phyloP scores from a whole-genome alignment of 2,888 invertebrate genomes.

The Brenthis ino region DNA sequence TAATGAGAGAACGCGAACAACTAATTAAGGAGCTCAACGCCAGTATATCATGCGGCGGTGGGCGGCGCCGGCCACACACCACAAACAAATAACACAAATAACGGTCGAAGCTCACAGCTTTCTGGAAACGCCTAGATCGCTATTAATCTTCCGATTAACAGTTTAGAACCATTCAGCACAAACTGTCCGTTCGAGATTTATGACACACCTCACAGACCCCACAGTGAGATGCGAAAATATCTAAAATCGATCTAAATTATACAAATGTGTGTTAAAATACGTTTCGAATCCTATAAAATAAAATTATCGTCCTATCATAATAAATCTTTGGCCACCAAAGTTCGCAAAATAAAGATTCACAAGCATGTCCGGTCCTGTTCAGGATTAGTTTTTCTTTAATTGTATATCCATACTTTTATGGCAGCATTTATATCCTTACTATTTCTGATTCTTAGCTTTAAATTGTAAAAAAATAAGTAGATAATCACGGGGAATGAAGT shows the following conservation, averaged over 20 bases:
- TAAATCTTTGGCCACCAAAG: too few relatives aligned
- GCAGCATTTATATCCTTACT: too few relatives aligned
- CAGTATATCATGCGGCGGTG: slow-evolving; percentile 42
- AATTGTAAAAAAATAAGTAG: too few relatives aligned
- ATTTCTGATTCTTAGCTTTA: too few relatives aligned
- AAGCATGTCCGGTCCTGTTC: too few relatives aligned
- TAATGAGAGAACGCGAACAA: slow-evolving; percentile 30
- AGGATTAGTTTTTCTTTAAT: too few relatives aligned
- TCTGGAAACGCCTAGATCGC: slow-evolving; percentile 36
- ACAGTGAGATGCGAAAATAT: slow-evolving; percentile 17
- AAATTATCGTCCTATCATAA: too few relatives aligned
- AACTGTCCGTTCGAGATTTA: slow-evolving; percentile 27
- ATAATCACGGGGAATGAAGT: too few relatives aligned
- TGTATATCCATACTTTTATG: too few relatives aligned
- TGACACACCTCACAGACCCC: slow-evolving; percentile 25
- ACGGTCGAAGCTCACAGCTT: slow-evolving; percentile 32
- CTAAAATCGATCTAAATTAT: slow-evolving; percentile 8
- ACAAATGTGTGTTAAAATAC: background rate
- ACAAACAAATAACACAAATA: slow-evolving; percentile 60
- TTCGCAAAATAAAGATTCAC: too few relatives aligned
- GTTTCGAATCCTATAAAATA: too few relatives aligned
- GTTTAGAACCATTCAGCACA: slow-evolving; percentile 15
- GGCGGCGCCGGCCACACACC: slow-evolving; percentile 55
- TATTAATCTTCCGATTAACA: slow-evolving; percentile 33
- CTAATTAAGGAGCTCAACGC: slow-evolving; percentile 34